Percentiles rank a stretch among this genome's conserved stretches.
These are phyloP conservation scores for Catocala nupta DNA, from an alignment of 2,888 invertebrate species.

Conservation along the genomic window DNA sequence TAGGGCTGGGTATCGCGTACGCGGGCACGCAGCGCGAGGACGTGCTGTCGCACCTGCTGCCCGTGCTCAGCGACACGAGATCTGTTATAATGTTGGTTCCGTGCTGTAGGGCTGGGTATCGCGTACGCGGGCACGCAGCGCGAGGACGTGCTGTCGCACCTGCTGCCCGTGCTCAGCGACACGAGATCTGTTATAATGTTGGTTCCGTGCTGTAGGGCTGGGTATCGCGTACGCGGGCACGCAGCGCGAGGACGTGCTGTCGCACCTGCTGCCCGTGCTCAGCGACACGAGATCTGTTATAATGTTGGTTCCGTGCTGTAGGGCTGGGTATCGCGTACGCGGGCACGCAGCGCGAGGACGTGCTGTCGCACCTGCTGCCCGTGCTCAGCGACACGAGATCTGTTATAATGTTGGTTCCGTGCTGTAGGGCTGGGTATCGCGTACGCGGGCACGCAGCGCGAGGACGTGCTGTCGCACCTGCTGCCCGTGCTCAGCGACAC, in stretches of 20 bases:
- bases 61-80: constrained; percentile 94
- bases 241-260: constrained; percentile 95
- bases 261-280: constrained; percentile 94
- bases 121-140: constrained; percentile 99
- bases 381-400: constrained; percentile 94
- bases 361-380: constrained; percentile 93
- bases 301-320: constrained; percentile 52
- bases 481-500: constrained; percentile 94
- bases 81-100: constrained; percentile 79
- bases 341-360: constrained; percentile 97
- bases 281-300: constrained; percentile 92
- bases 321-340: constrained; percentile 98
- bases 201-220: constrained; percentile 87
- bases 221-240: constrained; percentile 99
- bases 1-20: constrained; percentile 97
- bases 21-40: constrained; percentile 98
- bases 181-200: constrained; percentile 89
- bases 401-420: constrained; percentile 68
- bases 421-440: constrained; percentile 95
- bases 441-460: constrained; percentile 98
- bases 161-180: constrained; percentile 94
- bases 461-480: constrained; percentile 94
- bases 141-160: constrained; percentile 93
- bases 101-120: constrained; percentile 92
- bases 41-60: constrained; percentile 93